Evolutionary conservation across 2,888 invertebrate genomes (phyloP).

Genomic region (Ferrisia virgata): DNA sequence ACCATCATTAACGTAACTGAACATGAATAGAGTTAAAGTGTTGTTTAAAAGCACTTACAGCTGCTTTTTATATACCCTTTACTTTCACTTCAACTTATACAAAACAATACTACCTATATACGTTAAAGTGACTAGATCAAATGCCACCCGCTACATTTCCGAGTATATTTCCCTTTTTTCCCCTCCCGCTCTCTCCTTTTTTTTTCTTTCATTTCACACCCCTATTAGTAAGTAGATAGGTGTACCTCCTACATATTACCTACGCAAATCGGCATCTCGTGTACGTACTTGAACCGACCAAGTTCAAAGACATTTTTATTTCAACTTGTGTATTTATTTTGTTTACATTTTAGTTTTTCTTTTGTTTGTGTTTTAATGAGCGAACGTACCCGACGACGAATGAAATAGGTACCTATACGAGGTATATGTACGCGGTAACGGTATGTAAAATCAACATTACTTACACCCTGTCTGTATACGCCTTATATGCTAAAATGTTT

Average conservation of each 20-base stretch:
- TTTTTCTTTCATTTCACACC: background rate
- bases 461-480: background rate
- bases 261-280: background rate
- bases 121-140: constrained; percentile 5
- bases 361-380: background rate
- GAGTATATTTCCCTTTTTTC: background rate
- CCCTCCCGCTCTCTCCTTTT: background rate
- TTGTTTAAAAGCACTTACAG: constrained; percentile 3
- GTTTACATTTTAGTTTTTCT: constrained; percentile 3
- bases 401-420: background rate
- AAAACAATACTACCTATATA: background rate
- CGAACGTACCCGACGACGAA: background rate
- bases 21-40: constrained; percentile 2
- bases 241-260: too few relatives aligned
- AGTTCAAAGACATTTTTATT: constrained; percentile 25
- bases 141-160: background rate
- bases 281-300: background rate
- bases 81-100: background rate
- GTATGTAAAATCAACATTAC: background rate
- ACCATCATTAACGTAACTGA: constrained; percentile 21
- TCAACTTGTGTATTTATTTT: background rate
- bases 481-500: background rate
- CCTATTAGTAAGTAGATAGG: too few relatives aligned
- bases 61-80: background rate
- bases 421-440: too few relatives aligned